These are phyloP conservation scores for Scophthalmus maximus DNA, from an alignment of 2,113 vertebrate genomes.

Conservation along the genomic window DNA sequence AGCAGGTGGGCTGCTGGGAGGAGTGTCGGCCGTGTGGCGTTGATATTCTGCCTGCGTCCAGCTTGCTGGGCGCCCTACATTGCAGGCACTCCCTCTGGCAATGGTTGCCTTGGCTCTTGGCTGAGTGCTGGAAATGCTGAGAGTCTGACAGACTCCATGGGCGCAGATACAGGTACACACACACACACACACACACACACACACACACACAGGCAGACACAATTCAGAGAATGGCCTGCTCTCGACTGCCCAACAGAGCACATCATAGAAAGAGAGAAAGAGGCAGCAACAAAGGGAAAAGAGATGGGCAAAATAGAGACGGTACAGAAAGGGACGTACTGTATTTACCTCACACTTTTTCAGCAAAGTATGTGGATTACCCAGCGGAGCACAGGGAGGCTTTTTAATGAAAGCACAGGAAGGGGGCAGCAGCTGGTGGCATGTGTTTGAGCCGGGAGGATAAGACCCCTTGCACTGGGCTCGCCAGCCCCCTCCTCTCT, in stretches of 20 bases:
- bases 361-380: slow-evolving; percentile 81
- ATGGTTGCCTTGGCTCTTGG: slow-evolving; percentile 81
- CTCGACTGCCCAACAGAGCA: slow-evolving; percentile 64
- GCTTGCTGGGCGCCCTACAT: slow-evolving; percentile 85
- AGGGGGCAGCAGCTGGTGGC: slow-evolving; percentile 87
- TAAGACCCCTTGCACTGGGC: slow-evolving; percentile 85
- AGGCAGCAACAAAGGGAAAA: slow-evolving; percentile 37
- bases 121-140: slow-evolving; percentile 75
- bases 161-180: slow-evolving; percentile 69
- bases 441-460: slow-evolving; percentile 86
- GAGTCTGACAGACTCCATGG: slow-evolving; percentile 78
- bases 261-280: slow-evolving; percentile 57
- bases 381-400: slow-evolving; percentile 75
- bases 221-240: slow-evolving; percentile 53
- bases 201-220: slow-evolving; percentile 35
- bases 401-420: slow-evolving; percentile 86
- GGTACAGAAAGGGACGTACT: slow-evolving; percentile 57
- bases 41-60: slow-evolving; percentile 86
- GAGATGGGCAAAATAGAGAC: slow-evolving; percentile 38
- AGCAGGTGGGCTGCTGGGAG: slow-evolving; percentile 84
- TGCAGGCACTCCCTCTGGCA: slow-evolving; percentile 85
- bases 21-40: slow-evolving; percentile 80
- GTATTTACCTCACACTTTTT: slow-evolving; percentile 65
- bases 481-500: slow-evolving; percentile 64
- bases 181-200: slow-evolving; percentile 56